Evolutionary conservation across 1,140 invertebrate species (phyloP), one percentile per base, ranked within the genome.

Genomic region (Mesaphorura yosii): DNA sequence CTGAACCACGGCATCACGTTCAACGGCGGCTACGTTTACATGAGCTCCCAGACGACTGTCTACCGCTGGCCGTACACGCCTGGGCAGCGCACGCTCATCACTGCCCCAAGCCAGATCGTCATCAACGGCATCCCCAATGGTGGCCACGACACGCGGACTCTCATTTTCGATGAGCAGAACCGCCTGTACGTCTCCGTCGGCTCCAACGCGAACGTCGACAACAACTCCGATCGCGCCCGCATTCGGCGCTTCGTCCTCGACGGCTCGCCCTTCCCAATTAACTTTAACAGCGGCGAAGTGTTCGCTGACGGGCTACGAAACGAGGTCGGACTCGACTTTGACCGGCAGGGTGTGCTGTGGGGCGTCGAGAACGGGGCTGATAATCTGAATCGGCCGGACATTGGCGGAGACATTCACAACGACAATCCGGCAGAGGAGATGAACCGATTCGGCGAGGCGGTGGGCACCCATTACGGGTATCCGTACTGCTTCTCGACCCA

Each of bases 391-490:
- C 47, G 59, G 19, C 31, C 31, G 2, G 59, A 61, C 28, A 25
- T 61, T 10, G 58, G 58, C 3, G 55, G 55, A n/a, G 52, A 61
- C 26, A 55, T 61, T 40, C 59, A 58, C 29, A 57, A 61, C 39
- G 45, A 38, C 17, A 61, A 61, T 46, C 59, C 59, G 20, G 59
- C 48, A 1, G 59, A 61, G 27, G 59, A 61, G 26, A 5, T 61
- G 23, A 55, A 57, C 27, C 53, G 51, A 31, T 61, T 55, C 28
- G 39, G 58, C 31, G 7, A 29, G 15, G 41, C 48, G 22, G 37
- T 58, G 3, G 55, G 53, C 3, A 47, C 52, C 7, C 39, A 52
- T 28, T 58, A 61, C 51, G 56, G 59, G 10, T 62, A 62, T 38
- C 59, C 59, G 1, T 62, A 56, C 27, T 62, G 59, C 17, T 62